phyloP scores from a whole-genome alignment of 1,140 invertebrate species.

The Aphaenogaster rudis region DNA sequence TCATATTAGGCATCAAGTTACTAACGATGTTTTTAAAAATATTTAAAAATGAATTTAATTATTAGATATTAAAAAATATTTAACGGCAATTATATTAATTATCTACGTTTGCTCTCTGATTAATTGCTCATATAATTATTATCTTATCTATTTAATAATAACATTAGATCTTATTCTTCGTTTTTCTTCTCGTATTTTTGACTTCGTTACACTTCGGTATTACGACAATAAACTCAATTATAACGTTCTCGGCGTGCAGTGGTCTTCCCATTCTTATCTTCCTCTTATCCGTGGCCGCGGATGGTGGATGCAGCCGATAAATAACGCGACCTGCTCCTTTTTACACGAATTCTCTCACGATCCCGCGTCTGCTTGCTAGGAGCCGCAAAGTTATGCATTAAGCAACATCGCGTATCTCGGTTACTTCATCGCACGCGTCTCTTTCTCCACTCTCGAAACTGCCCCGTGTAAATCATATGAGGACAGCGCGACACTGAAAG shows the following conservation, averaged over 20 bases:
- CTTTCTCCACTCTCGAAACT: conserved; percentile 54
- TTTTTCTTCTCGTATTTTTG: background rate
- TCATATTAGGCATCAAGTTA: background rate
- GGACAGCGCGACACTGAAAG: conserved; percentile 25
- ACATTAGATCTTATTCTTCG: background rate
- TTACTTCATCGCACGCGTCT: conserved; percentile 64
- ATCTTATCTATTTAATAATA: background rate
- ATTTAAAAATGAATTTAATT: background rate
- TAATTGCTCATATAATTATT: background rate
- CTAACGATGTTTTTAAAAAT: background rate
- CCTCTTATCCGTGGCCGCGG: conserved; percentile 22
- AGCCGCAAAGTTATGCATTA: conserved; percentile 60
- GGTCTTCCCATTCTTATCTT: conserved; percentile 12
- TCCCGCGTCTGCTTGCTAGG: conserved; percentile 29
- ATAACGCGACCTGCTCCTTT: conserved; percentile 44
- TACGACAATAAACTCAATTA: conserved; percentile 35
- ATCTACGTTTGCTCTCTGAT: background rate
- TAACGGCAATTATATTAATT: background rate
- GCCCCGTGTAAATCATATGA: conserved; percentile 66
- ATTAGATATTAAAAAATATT: background rate
- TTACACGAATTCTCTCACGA: conserved; percentile 72
- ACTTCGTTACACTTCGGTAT: background rate
- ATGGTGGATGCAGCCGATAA: conserved; percentile 34
- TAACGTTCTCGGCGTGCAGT: conserved; percentile 15
- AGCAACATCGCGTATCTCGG: conserved; percentile 64